Evolutionary conservation across 2,888 invertebrate genomes (phyloP).

Genomic region (Lasius fuliginosus): DNA sequence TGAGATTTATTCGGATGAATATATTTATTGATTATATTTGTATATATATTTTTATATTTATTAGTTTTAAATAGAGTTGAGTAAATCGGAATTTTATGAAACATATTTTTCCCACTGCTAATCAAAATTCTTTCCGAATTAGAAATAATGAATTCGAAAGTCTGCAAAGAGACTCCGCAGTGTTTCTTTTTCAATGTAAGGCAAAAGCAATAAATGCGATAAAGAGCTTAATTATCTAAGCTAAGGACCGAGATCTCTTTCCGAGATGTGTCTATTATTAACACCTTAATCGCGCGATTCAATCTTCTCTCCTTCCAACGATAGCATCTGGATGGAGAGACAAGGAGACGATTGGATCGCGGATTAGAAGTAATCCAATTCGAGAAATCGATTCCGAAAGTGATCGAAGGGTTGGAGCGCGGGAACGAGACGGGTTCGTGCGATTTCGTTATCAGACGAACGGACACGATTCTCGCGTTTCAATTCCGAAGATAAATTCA

Average conservation of each 20-base stretch:
- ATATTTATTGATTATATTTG: background rate
- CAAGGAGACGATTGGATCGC: background rate
- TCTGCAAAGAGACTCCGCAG: too few species aligned
- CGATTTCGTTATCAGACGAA: background rate
- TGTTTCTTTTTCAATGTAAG: background rate
- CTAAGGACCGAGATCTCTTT: background rate
- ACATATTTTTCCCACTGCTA: background rate
- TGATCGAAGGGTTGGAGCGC: background rate
- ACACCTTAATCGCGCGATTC: background rate
- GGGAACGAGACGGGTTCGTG: background rate
- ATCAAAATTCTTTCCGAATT: background rate
- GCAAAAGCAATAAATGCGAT: background rate
- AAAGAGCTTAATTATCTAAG: background rate
- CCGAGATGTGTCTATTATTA: background rate
- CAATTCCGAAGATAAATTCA: background rate
- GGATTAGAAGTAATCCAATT: slow-evolving; percentile 3
- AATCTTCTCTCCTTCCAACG: background rate
- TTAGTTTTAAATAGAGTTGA: background rate
- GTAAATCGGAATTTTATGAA: background rate
- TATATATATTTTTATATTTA: background rate
- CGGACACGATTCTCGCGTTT: background rate
- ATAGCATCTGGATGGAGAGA: background rate
- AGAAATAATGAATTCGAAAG: background rate
- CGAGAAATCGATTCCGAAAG: background rate
- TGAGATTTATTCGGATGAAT: background rate